Percentiles rank a stretch among this genome's conserved stretches.
phyloP scores from a whole-genome alignment of 2,888 invertebrate species.

The Graphium colonna region DNA sequence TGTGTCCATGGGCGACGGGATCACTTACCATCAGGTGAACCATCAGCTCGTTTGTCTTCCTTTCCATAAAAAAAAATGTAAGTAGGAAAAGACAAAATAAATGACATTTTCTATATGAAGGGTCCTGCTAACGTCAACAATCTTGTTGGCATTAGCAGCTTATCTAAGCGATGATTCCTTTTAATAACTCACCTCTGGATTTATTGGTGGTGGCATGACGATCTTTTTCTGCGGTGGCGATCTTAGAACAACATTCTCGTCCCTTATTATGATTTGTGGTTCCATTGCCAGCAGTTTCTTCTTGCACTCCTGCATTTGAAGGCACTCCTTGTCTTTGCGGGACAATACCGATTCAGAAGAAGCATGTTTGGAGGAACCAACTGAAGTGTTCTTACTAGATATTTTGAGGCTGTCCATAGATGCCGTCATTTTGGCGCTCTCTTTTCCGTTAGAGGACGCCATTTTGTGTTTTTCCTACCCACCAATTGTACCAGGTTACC shows the following conservation, averaged over 20 bases:
- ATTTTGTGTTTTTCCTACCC: conserved; percentile 39
- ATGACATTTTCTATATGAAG: too few relatives aligned
- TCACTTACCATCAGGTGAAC: too few relatives aligned
- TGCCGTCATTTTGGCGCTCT: conserved; percentile 64
- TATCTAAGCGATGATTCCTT: too few relatives aligned
- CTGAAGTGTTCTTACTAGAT: conserved; percentile 66
- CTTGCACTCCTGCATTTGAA: conserved; percentile 75
- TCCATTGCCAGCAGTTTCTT: conserved; percentile 72
- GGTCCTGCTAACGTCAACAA: too few relatives aligned
- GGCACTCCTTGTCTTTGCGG: conserved; percentile 66
- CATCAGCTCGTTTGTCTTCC: too few relatives aligned
- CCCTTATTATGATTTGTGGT: conserved; percentile 71
- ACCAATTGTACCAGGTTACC: not conserved
- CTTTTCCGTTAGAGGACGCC: conserved; percentile 70
- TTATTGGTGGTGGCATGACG: conserved; percentile 68
- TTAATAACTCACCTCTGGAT: conserved; percentile 72
- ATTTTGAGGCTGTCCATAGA: conserved; percentile 72
- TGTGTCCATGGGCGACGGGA: too few relatives aligned
- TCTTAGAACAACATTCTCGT: conserved; percentile 67
- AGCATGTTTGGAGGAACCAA: conserved; percentile 67
- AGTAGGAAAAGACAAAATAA: too few relatives aligned
- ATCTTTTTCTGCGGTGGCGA: conserved; percentile 77
- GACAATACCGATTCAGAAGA: conserved; percentile 73
- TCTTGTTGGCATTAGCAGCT: too few relatives aligned
- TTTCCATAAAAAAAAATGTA: too few relatives aligned